These are phyloP conservation scores for Melieria picta DNA, from an alignment of 2,888 invertebrate species.

Conservation along the genomic window DNA sequence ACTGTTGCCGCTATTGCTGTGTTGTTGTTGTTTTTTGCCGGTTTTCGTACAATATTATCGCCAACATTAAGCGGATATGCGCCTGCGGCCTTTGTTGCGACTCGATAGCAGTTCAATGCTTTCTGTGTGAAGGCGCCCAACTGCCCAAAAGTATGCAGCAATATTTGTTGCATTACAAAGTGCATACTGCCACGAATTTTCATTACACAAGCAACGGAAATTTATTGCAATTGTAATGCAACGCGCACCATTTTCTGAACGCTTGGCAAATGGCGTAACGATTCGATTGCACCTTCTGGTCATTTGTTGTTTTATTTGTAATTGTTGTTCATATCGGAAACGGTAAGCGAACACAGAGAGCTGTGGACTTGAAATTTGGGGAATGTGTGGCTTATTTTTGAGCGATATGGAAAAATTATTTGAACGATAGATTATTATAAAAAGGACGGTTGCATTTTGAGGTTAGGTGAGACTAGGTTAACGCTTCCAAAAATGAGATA, in stretches of 20 bases:
- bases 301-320: too few species aligned
- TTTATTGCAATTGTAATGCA: constrained; percentile 28
- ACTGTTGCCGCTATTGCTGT: constrained; percentile 17
- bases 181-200: constrained; percentile 1
- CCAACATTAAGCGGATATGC: constrained; percentile 62
- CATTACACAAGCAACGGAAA: constrained; percentile 13
- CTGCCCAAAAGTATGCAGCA: constrained; percentile 53
- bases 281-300: too few species aligned
- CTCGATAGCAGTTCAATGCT: constrained; percentile 32
- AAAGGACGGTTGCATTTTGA: too few species aligned
- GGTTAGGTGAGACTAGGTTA: too few species aligned
- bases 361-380: too few species aligned
- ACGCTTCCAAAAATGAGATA: too few species aligned
- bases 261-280: too few species aligned
- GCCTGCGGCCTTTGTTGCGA: constrained; percentile 45
- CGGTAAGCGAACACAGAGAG: too few species aligned
- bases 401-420: too few species aligned
- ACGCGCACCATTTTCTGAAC: background rate
- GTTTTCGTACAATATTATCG: constrained; percentile 53
- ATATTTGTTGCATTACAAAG: constrained; percentile 7
- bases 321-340: too few species aligned
- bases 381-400: too few species aligned
- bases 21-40: constrained; percentile 13
- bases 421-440: too few species aligned
- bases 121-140: constrained; percentile 22